These are phyloP conservation scores for Thalassoma bifasciatum DNA, from an alignment of 2,113 vertebrate genomes.

Conservation along the genomic window DNA sequence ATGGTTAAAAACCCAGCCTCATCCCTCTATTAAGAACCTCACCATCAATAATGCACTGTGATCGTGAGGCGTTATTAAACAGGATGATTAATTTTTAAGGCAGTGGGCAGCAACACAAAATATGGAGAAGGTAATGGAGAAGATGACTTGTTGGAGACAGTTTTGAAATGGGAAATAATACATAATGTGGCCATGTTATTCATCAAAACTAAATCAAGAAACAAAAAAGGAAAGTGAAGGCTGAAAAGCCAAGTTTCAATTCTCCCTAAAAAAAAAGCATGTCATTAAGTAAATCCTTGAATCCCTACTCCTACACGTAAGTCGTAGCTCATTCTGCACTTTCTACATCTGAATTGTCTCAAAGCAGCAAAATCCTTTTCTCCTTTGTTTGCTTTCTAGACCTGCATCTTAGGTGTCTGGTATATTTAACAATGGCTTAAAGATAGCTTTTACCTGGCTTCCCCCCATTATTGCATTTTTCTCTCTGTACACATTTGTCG, in stretches of 20 bases:
- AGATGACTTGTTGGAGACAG: constrained; percentile 69
- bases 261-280: not conserved
- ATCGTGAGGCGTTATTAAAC: constrained; percentile 86
- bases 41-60: constrained; percentile 87
- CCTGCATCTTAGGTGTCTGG: constrained; percentile 23
- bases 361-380: constrained; percentile 29
- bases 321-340: constrained; percentile 1
- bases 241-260: not conserved
- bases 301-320: constrained; percentile 8
- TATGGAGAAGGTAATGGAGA: constrained; percentile 73
- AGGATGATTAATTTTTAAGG: constrained; percentile 87
- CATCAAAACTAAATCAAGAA: constrained; percentile 15
- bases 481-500: not conserved
- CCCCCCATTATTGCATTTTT: constrained; percentile 7
- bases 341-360: constrained; percentile 24
- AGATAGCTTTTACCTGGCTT: constrained; percentile 39
- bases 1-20: constrained; percentile 68
- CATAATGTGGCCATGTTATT: constrained; percentile 44
- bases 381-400: constrained; percentile 26
- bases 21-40: constrained; percentile 79
- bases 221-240: constrained; percentile 6
- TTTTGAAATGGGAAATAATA: constrained; percentile 61
- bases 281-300: constrained; percentile 32
- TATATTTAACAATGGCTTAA: constrained; percentile 35
- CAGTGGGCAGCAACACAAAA: constrained; percentile 75